phyloP scores from a whole-genome alignment of 2,113 vertebrate species.

The Cromileptes altivelis region DNA sequence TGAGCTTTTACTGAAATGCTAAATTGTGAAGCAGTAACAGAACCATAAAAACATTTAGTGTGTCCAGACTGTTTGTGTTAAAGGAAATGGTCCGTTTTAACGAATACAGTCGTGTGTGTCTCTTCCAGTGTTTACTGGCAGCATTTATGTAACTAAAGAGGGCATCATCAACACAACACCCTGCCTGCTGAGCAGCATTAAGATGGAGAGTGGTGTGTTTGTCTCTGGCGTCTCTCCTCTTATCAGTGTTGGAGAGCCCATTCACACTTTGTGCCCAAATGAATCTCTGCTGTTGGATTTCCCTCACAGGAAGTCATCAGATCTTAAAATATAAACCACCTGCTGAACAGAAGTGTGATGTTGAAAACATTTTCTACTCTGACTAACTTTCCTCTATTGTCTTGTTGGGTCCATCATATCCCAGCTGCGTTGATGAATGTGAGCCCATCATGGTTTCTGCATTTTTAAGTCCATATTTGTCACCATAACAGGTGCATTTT shows the following conservation, averaged over 20 bases:
- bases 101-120: background rate
- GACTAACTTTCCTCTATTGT: background rate
- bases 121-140: conserved; percentile 12
- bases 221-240: background rate
- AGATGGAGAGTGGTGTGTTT: background rate
- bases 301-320: background rate
- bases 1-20: background rate
- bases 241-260: background rate
- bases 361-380: background rate
- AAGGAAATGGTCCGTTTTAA: background rate
- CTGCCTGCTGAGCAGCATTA: conserved; percentile 16
- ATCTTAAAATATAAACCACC: background rate
- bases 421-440: background rate
- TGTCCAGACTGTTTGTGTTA: background rate
- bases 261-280: conserved; percentile 15
- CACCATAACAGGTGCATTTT: background rate
- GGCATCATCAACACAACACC: conserved; percentile 3
- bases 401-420: background rate
- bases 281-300: conserved; percentile 5
- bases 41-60: background rate
- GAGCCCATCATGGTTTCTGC: background rate
- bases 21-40: background rate
- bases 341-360: background rate
- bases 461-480: background rate
- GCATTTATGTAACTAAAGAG: background rate